Evolutionary conservation across 2,888 invertebrate species (phyloP).

Genomic region (Oasisia sp.): DNA sequence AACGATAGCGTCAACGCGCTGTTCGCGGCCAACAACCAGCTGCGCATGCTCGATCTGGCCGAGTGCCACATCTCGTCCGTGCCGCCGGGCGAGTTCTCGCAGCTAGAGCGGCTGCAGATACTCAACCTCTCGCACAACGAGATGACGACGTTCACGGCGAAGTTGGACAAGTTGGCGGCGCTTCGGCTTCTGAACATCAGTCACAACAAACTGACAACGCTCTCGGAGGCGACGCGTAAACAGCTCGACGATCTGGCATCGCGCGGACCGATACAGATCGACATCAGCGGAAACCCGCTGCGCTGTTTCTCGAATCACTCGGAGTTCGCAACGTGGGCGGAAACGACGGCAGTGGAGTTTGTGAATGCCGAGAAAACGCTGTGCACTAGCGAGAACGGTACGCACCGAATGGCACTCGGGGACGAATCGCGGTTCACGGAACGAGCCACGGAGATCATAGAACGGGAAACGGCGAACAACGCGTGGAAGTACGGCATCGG

Average conservation of each 20-base stretch:
- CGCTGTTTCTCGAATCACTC: background rate
- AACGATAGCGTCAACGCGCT: background rate
- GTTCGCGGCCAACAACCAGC: background rate
- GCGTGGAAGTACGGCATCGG: background rate
- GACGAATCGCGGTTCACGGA: background rate
- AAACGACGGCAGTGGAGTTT: background rate
- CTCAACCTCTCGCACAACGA: background rate
- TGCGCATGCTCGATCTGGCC: background rate
- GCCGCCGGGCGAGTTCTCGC: background rate
- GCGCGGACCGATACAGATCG: background rate
- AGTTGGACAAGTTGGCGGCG: background rate
- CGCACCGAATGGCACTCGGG: background rate
- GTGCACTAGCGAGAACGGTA: background rate
- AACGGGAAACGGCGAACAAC: background rate
- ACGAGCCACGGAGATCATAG: background rate
- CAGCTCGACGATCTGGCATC: background rate
- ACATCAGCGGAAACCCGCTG: background rate
- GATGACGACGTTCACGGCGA: background rate
- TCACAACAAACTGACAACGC: background rate
- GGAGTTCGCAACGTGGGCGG: background rate
- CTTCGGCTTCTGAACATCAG: slow-evolving; percentile 11
- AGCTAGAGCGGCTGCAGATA: background rate
- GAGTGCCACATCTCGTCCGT: background rate
- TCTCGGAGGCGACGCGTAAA: background rate
- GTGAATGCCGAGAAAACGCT: background rate